These are phyloP conservation scores for Alsophila aescularia DNA, from an alignment of 2,888 invertebrate genomes.

Conservation along the genomic window DNA sequence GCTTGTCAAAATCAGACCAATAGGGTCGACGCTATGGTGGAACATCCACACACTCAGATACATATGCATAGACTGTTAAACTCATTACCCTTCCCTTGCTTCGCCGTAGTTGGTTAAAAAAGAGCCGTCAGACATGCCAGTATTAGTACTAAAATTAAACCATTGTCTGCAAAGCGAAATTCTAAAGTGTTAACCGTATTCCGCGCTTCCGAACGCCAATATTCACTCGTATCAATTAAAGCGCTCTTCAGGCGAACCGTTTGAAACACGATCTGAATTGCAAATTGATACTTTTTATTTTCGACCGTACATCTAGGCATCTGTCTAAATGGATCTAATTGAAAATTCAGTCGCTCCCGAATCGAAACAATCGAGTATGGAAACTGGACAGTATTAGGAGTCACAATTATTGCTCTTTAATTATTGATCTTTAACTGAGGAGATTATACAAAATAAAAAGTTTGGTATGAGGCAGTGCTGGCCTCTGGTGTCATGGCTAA, in stretches of 20 bases:
- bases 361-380: slow-evolving; percentile 34
- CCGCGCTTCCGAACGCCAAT: slow-evolving; percentile 42
- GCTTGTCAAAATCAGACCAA: no score
- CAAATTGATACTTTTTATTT: slow-evolving; percentile 67
- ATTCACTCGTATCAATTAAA: slow-evolving; percentile 74
- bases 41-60: no score
- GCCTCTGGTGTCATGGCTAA: no score
- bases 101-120: no score
- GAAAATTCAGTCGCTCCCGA: slow-evolving; percentile 58
- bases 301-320: slow-evolving; percentile 48
- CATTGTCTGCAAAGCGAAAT: slow-evolving; percentile 1
- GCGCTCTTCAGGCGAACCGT: slow-evolving; percentile 58
- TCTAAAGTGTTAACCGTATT: slow-evolving; percentile 16
- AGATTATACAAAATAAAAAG: no score
- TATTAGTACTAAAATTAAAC: background rate
- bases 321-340: slow-evolving; percentile 64
- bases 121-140: no score
- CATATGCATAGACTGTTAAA: no score
- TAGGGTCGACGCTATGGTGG: no score
- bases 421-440: background rate
- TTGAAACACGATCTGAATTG: slow-evolving; percentile 70
- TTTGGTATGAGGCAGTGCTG: no score
- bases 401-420: background rate
- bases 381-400: background rate
- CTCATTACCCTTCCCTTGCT: no score